Evolutionary conservation across 2,888 invertebrate species (phyloP).

Genomic region (Thecocarcelia acutangulata): DNA sequence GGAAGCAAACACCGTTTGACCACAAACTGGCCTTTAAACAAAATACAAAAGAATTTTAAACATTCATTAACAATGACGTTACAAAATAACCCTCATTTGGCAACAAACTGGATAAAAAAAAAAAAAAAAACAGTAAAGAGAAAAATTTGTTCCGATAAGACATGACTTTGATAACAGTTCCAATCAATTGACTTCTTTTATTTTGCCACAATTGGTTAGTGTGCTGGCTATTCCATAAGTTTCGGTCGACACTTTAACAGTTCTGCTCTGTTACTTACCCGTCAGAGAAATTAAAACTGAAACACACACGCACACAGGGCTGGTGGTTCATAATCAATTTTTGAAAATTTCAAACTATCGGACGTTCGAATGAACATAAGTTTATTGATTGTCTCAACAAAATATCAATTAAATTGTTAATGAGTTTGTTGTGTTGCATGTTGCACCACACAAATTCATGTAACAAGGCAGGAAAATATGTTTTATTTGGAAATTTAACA

Average conservation of each 20-base stretch:
- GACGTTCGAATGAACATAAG: not conserved
- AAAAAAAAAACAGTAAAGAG: no score
- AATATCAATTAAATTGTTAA: constrained; percentile 42
- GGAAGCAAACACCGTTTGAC: constrained; percentile 41
- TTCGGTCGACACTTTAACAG: constrained; percentile 59
- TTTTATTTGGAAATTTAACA: constrained; percentile 41
- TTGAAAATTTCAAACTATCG: constrained; percentile 50
- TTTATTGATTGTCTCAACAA: constrained; percentile 23
- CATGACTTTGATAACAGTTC: constrained; percentile 52
- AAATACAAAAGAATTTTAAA: constrained; percentile 10
- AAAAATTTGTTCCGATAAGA: constrained; percentile 5
- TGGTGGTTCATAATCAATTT: constrained; percentile 51
- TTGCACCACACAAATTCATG: constrained; percentile 4
- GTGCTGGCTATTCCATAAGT: constrained; percentile 51
- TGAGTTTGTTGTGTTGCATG: constrained; percentile 32
- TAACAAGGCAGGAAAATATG: constrained; percentile 1
- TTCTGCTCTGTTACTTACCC: constrained; percentile 64
- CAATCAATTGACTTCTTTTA: constrained; percentile 64
- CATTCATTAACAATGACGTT: constrained; percentile 1
- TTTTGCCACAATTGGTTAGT: constrained; percentile 25
- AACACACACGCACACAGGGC: not conserved
- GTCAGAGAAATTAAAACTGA: not conserved
- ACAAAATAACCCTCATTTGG: constrained; percentile 38
- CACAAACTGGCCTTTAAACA: constrained; percentile 49
- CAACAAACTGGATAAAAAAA: not conserved